Conservation (phyloP, 2,888 invertebrate species). For the Drosophila ustulata region DNA sequence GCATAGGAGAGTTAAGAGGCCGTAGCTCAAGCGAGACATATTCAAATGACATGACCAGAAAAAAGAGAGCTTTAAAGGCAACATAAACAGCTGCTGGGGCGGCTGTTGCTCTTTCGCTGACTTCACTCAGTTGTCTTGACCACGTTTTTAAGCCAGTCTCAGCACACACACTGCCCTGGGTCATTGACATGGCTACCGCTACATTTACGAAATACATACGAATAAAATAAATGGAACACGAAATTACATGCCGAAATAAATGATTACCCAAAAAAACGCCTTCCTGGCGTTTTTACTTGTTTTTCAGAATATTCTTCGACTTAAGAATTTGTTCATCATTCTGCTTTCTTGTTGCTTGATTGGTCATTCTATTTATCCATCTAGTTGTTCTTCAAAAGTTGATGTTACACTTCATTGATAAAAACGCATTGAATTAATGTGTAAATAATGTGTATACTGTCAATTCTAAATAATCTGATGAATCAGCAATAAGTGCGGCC, state of each 20-base stretch:
- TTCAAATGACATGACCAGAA: constrained; percentile 57
- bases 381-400: constrained; percentile 9
- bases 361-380: constrained; percentile 1
- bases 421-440: constrained; percentile 12
- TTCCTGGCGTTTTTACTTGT: not conserved
- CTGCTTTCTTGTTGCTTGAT: not conserved
- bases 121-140: constrained; percentile 47
- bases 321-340: constrained; percentile 6
- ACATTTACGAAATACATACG: constrained; percentile 23
- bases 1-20: constrained; percentile 19
- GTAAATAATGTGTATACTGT: constrained; percentile 6
- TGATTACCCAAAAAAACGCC: not conserved
- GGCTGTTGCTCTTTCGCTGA: constrained; percentile 6
- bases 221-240: constrained; percentile 26
- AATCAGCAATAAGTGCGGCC: not conserved
- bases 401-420: constrained; percentile 44
- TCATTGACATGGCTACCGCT: constrained; percentile 47
- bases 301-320: not conserved
- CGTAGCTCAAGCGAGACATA: constrained; percentile 22
- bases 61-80: constrained; percentile 28
- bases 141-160: constrained; percentile 51
- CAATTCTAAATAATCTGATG: not conserved
- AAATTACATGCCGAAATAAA: constrained; percentile 11
- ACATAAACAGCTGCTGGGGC: constrained; percentile 24
- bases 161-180: constrained; percentile 55